Conservation (phyloP, 2,113 vertebrate genomes). For the Marmota flaviventris region DNA sequence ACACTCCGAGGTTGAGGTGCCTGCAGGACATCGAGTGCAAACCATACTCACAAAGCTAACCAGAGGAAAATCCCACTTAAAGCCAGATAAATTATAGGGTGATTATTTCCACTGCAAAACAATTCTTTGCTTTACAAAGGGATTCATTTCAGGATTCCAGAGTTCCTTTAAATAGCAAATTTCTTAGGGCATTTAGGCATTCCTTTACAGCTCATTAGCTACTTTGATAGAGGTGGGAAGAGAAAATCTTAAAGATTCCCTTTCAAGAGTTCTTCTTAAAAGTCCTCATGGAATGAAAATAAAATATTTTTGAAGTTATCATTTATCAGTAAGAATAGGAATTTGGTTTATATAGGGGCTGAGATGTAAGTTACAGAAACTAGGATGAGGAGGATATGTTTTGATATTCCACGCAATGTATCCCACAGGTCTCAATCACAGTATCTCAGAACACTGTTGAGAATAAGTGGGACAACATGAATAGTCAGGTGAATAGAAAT, state of each 20-base stretch:
- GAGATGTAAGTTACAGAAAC: conserved; percentile 18
- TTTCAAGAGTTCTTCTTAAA: conserved; percentile 45
- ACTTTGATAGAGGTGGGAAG: not conserved
- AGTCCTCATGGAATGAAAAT: not conserved
- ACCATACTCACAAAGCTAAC: conserved; percentile 3
- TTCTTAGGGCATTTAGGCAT: not conserved
- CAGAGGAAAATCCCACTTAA: conserved; percentile 53
- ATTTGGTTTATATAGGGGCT: conserved; percentile 12
- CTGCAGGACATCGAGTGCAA: not conserved
- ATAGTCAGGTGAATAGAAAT: not conserved
- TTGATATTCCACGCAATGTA: not conserved
- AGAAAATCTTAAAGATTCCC: conserved; percentile 34
- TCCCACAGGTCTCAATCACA: not conserved
- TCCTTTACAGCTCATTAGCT: conserved; percentile 65
- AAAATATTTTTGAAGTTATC: conserved; percentile 14
- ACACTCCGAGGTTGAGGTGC: not conserved
- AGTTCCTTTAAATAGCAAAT: conserved; percentile 63
- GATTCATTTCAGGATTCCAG: conserved; percentile 39
- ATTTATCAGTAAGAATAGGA: not conserved
- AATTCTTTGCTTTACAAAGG: conserved; percentile 42
- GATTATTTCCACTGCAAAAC: conserved; percentile 57
- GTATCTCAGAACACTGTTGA: not conserved
- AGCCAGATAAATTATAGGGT: conserved; percentile 56
- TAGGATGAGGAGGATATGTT: not conserved
- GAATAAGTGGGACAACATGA: not conserved